phyloP scores from a whole-genome alignment of 2,888 invertebrate species.

The Deilephila porcellus region DNA sequence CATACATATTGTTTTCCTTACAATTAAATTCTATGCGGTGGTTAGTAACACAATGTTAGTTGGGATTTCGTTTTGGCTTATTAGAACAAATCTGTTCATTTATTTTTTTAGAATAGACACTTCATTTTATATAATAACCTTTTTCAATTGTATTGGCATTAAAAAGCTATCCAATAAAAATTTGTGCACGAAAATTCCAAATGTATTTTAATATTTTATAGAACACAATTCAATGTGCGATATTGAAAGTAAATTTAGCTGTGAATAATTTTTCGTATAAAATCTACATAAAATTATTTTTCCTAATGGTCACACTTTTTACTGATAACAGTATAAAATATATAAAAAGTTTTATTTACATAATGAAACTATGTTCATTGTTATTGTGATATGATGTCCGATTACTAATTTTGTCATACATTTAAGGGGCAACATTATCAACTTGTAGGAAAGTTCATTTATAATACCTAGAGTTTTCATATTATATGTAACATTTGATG shows the following conservation, averaged over 20 bases:
- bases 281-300: slow-evolving; percentile 3
- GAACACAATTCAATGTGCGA: neutral
- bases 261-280: neutral
- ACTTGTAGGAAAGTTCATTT: too few species aligned
- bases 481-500: too few species aligned
- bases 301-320: neutral
- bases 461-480: too few species aligned
- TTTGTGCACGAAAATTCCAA: too few species aligned
- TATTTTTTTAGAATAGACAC: too few species aligned
- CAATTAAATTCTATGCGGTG: slow-evolving; percentile 52
- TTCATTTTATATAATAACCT: too few species aligned
- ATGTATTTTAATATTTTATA: too few species aligned
- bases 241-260: neutral
- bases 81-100: too few species aligned
- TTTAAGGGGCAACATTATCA: too few species aligned
- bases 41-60: slow-evolving; percentile 46
- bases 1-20: slow-evolving; percentile 2
- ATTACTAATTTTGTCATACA: neutral
- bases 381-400: neutral
- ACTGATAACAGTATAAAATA: neutral
- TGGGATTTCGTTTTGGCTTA: neutral
- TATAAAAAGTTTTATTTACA: slow-evolving; percentile 23
- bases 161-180: too few species aligned
- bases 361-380: neutral
- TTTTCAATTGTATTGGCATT: too few species aligned